Base-by-base conservation (phyloP, 30 jellyfish, hydroid and myxozoan genomes). In the Aurelia aurita complex sp. Pacific region DNA sequence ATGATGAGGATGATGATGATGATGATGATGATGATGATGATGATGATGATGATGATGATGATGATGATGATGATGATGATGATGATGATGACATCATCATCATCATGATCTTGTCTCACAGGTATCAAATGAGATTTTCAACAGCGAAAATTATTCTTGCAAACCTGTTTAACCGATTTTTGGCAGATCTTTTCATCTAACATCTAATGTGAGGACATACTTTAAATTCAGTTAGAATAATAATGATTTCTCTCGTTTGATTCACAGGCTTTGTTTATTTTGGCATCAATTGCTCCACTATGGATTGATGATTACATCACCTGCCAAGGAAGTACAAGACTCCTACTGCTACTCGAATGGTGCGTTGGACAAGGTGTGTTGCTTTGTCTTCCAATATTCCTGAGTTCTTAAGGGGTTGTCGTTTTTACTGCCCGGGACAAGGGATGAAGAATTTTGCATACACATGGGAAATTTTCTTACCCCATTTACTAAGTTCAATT, bases 251-350 rank as follows among this genome's bases (percentile, higher is more conserved):
- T 15, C 13, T n/a, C 66, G 35, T 50, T 14, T 34, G 54, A 17
- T 40, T 50, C 65, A 50, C 90, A 88, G 90, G 98, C 97, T 16
- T 54, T 93, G 96, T 74, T 81, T 57, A 78, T 88, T 65, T 79
- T 93, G 80, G 68, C 93, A 42, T 64, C 91, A 40, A 59, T 88
- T 13, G 97, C 91, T 32, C 97, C 98, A 10, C 85, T 81, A 1
- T 73, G 80, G 36, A 19, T 88, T 74, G 90, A 93, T 32, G 97
- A 93, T 32, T 88, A 93, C 79, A 88, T 93, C 19, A 71, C 64
- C 5, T 93, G 96, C 42, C 97, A 88, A 74, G 98, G 98, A 29
- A 89, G 80, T 82, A 84, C 96, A 19, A 64, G 98, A 19, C 90
- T 93, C 35, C 83, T 93, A 51, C 59, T 77, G 38, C 77, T 93